phyloP scores from a whole-genome alignment of 2,888 invertebrate genomes.

The Fabriciana adippe region DNA sequence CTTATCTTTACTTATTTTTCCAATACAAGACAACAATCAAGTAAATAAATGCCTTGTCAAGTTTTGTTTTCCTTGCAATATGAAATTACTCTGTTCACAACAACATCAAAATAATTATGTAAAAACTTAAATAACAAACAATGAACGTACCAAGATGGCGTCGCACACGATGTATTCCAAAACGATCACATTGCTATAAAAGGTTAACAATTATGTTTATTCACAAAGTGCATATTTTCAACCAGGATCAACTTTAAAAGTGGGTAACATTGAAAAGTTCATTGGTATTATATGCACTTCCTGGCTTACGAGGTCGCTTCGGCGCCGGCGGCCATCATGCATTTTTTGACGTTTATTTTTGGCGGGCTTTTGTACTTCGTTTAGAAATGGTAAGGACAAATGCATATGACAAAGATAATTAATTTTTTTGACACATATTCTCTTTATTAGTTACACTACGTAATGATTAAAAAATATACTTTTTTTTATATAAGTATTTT shows the following conservation, averaged over 20 bases:
- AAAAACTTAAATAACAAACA: constrained; percentile 37
- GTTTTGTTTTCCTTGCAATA: neutral
- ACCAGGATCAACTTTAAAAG: constrained; percentile 62
- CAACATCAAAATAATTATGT: constrained; percentile 32
- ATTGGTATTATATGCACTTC: constrained; percentile 80
- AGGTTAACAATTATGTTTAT: constrained; percentile 47
- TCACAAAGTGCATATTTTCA: constrained; percentile 55
- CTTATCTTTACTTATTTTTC: no score
- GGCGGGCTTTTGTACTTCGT: constrained; percentile 61
- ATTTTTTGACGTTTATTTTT: constrained; percentile 80
- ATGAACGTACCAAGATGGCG: constrained; percentile 37
- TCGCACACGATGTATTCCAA: constrained; percentile 29
- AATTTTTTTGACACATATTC: neutral
- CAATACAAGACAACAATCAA: no score
- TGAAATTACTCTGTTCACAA: constrained; percentile 10
- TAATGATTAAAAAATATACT: neutral
- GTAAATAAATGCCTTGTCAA: no score
- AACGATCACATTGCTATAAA: constrained; percentile 42
- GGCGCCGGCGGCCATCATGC: constrained; percentile 68
- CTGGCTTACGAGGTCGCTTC: constrained; percentile 68
- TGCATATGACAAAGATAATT: constrained; percentile 27
- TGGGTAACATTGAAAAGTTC: constrained; percentile 80
- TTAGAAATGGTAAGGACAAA: constrained; percentile 49
- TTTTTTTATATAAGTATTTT: neutral
- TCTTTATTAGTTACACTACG: constrained; percentile 6